phyloP scores from a whole-genome alignment of 2,797 vertebrate species.

The Cyprinella venusta region DNA sequence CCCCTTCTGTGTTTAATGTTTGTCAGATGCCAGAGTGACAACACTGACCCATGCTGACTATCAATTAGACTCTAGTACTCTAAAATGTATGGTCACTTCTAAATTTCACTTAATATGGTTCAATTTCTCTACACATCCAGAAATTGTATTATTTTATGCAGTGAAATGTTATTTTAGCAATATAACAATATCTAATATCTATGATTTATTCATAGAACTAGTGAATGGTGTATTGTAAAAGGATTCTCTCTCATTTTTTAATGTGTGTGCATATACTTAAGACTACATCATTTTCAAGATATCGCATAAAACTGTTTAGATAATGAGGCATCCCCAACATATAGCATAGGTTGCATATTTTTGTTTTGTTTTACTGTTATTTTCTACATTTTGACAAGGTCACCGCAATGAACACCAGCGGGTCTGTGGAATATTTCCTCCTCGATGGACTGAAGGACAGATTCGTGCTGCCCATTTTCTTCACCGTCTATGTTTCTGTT shows the following conservation, averaged over 20 bases:
- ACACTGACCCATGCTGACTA: neutral
- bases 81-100: neutral
- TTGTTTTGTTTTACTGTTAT: neutral
- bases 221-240: neutral
- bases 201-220: neutral
- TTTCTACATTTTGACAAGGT: neutral
- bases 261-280: neutral
- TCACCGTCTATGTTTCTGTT: constrained; percentile 61
- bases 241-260: neutral
- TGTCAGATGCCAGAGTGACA: neutral
- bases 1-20: neutral
- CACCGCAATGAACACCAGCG: constrained; percentile 52
- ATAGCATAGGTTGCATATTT: neutral
- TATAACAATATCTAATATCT: neutral
- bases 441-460: constrained; percentile 63
- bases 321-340: neutral
- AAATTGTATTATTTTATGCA: neutral
- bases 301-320: neutral
- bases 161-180: neutral
- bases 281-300: neutral
- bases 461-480: constrained; percentile 53
- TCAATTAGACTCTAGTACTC: neutral
- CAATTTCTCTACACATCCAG: neutral
- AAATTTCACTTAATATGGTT: neutral
- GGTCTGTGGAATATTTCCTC: constrained; percentile 59